phyloP scores from a whole-genome alignment of 2,797 vertebrate genomes.

The Muscicapa striata region DNA sequence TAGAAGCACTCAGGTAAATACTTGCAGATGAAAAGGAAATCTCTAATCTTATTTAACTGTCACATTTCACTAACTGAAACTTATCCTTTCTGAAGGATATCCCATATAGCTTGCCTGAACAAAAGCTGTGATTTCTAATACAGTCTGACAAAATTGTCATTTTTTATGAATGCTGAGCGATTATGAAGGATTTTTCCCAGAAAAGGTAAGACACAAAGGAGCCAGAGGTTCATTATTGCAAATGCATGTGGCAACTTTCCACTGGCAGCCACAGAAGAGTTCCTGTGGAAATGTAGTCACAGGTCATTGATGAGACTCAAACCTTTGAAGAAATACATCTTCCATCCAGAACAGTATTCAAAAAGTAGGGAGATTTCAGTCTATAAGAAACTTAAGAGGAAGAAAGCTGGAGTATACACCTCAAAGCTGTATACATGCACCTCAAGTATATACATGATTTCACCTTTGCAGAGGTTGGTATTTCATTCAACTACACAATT shows the following conservation, averaged over 20 bases:
- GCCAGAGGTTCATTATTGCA: background rate
- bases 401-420: background rate
- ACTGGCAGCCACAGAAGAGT: background rate
- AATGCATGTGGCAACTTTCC: background rate
- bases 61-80: background rate
- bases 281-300: background rate
- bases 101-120: background rate
- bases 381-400: background rate
- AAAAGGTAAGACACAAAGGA: constrained; percentile 8
- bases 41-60: background rate
- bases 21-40: background rate
- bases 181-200: background rate
- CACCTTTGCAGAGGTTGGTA: constrained; percentile 53
- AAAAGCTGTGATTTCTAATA: constrained; percentile 45
- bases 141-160: background rate
- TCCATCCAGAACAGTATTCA: background rate
- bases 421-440: no score
- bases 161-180: background rate
- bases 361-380: constrained; percentile 16
- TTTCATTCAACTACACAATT: background rate
- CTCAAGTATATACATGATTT: background rate
- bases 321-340: background rate
- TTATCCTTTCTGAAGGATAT: background rate
- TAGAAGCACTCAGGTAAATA: background rate
- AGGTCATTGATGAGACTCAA: background rate